Percentiles rank a stretch among this genome's conserved stretches.
Conservation (phyloP, 2,113 vertebrate genomes). For the Lethenteron reissneri region DNA sequence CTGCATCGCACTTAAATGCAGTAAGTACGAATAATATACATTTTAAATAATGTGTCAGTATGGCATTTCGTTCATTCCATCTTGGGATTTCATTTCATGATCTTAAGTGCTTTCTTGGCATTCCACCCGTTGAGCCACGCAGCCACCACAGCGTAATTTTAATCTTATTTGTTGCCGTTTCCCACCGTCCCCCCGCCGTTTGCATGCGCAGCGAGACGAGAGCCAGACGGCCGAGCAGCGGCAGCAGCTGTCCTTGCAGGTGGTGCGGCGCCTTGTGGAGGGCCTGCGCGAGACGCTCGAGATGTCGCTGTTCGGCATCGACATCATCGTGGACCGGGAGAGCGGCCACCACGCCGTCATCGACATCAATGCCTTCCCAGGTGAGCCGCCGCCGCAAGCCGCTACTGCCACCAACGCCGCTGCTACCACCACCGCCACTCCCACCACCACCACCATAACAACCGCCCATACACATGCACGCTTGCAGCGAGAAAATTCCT, state of each 20-base stretch:
- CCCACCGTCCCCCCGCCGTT: too few relatives aligned
- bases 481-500: too few relatives aligned
- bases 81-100: background rate
- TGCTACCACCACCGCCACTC: too few relatives aligned
- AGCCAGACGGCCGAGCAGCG: background rate
- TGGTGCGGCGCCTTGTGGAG: constrained; percentile 8
- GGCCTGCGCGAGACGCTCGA: constrained; percentile 54
- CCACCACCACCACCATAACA: too few relatives aligned
- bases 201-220: too few relatives aligned
- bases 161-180: too few relatives aligned
- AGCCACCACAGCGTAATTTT: too few relatives aligned
- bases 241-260: background rate
- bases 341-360: constrained; percentile 85
- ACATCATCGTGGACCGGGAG: constrained; percentile 94
- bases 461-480: too few relatives aligned
- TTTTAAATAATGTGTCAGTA: background rate
- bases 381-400: constrained; percentile 21
- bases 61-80: background rate
- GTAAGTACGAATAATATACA: constrained; percentile 26
- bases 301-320: constrained; percentile 83
- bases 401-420: too few relatives aligned
- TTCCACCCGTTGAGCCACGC: too few relatives aligned
- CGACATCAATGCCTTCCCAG: constrained; percentile 94
- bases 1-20: constrained; percentile 72
- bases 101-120: too few relatives aligned